Evolutionary conservation across 2,888 invertebrate species (phyloP).

Genomic region (Hypomecis punctinalis): DNA sequence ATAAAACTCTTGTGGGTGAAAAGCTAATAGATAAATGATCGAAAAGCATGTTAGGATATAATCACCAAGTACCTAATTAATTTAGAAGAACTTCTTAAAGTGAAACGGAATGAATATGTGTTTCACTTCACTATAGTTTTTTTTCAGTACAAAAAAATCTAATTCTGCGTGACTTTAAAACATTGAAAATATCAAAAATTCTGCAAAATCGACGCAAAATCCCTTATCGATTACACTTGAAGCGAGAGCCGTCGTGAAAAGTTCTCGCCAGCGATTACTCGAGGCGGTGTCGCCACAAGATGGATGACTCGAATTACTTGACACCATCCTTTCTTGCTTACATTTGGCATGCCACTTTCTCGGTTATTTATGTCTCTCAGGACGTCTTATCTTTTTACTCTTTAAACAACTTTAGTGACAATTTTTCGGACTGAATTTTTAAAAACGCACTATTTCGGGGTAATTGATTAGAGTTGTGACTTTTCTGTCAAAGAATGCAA

Average conservation of each 20-base stretch:
- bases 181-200: conserved; percentile 23
- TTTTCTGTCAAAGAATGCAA: too few species aligned
- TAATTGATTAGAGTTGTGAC: too few species aligned
- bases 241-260: conserved; percentile 47
- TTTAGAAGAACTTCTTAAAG: too few species aligned
- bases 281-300: conserved; percentile 59
- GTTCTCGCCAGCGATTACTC: conserved; percentile 59
- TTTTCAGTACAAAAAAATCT: not conserved
- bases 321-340: conserved; percentile 46
- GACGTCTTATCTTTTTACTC: conserved; percentile 4
- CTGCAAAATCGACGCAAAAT: conserved; percentile 20
- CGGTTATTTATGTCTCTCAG: conserved; percentile 20
- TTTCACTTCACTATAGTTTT: too few species aligned
- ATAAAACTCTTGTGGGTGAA: too few species aligned
- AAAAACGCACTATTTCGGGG: too few species aligned
- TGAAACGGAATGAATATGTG: too few species aligned
- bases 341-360: conserved; percentile 24
- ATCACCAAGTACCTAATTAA: too few species aligned
- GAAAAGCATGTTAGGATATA: too few species aligned
- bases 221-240: conserved; percentile 30
- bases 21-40: too few species aligned
- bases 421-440: not conserved
- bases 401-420: not conserved
- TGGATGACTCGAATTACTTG: conserved; percentile 59
- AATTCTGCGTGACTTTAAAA: not conserved